These are phyloP conservation scores for Gasterosteus aculeatus DNA, from an alignment of 2,113 vertebrate genomes.

Conservation along the genomic window DNA sequence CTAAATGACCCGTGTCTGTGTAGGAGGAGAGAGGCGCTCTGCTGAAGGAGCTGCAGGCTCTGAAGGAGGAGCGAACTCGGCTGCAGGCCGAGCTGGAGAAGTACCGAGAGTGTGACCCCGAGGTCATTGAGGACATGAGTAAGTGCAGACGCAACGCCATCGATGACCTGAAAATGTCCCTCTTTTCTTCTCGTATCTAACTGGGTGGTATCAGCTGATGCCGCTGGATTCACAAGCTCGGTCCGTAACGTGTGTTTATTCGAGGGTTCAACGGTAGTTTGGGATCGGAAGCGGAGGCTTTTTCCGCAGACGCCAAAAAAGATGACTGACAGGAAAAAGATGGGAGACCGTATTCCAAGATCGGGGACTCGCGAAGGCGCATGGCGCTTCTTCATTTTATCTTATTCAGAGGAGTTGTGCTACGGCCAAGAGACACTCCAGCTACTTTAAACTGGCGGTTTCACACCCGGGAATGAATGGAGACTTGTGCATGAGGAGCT, in stretches of 20 bases:
- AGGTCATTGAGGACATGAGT: slow-evolving; percentile 92
- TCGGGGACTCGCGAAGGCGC: slow-evolving; percentile 1
- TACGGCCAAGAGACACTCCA: slow-evolving; percentile 3
- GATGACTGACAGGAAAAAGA: not conserved
- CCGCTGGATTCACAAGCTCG: not conserved
- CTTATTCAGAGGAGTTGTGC: not conserved
- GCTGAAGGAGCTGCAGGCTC: slow-evolving; percentile 82
- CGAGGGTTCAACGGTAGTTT: no score
- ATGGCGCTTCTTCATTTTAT: slow-evolving; percentile 10
- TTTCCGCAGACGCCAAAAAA: no score
- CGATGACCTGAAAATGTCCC: not conserved
- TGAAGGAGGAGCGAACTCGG: slow-evolving; percentile 82
- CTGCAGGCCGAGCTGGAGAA: slow-evolving; percentile 88
- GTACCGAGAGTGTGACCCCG: slow-evolving; percentile 93
- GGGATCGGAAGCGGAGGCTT: no score
- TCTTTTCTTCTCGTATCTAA: not conserved
- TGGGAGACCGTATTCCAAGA: not conserved
- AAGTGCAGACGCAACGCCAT: slow-evolving; percentile 77
- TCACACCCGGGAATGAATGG: slow-evolving; percentile 7
- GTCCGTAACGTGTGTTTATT: no score
- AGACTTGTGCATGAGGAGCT: not conserved
- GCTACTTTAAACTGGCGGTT: not conserved
- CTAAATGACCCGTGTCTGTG: slow-evolving; percentile 30
- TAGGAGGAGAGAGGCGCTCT: slow-evolving; percentile 86
- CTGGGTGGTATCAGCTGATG: not conserved